Evolutionary conservation across 2,888 invertebrate genomes (phyloP), one percentile per base, ranked within the genome.

Genomic region (Venustoraphidia nigricollis): DNA sequence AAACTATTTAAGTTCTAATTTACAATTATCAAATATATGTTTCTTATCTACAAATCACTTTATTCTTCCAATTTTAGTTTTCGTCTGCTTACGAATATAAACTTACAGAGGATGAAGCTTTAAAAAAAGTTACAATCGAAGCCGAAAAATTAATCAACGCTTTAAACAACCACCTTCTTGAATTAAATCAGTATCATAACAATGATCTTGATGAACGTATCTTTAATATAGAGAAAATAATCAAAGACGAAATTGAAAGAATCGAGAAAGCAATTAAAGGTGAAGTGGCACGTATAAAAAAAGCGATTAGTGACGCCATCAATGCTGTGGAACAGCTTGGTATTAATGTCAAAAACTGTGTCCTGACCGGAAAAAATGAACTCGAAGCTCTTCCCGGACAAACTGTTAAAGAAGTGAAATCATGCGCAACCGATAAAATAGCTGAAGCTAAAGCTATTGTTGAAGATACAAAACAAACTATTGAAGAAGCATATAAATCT

Each of bases 261-360:
- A 43, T 49, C 35, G 43, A 49, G 10, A 14, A n/a, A 8, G 46
- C 42, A 9, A 41, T 49, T n/a, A 36, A 46, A 9, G 34, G 10
- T 35, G 46, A 41, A n/a, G 9, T 49, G 8, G 41, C 11, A 6
- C 8, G 27, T 10, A 34, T 46, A 2, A 27, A 34, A 9, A 46
- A 46, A 38, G 43, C 43, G 8, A 36, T 44, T 13, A 34, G 42
- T 34, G 46, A 41, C 6, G 45, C 45, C 3, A 27, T 49, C 14
- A 34, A 46, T n/a, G 27, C 34, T 8, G 54, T 52, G 9, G 44
- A 13, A 10, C 45, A 34, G 1, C 17, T 50, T 10, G 52, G 53
- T n/a, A 35, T 52, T n/a, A 48, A 53, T 44, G 42, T 54, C 6
- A 39, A 47, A 35, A 49, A 54, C 38, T 54, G 54, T 37, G 10